These are phyloP conservation scores for Parauchenoglanis punctatus DNA, from an alignment of 2,797 vertebrate species.

Conservation along the genomic window DNA sequence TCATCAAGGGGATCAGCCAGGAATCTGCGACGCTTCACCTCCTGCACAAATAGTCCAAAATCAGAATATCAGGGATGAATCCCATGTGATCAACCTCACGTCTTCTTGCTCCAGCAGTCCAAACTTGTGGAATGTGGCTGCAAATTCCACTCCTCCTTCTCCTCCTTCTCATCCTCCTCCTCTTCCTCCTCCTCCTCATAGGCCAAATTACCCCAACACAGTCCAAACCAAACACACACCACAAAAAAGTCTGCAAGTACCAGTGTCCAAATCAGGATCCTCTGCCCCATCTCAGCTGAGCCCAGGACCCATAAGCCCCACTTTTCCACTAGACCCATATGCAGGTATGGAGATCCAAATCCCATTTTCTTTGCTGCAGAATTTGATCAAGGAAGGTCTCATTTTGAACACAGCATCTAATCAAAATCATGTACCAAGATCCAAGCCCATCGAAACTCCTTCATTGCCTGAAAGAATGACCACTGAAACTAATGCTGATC, in stretches of 20 bases:
- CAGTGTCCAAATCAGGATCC: constrained; percentile 30
- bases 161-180: background rate
- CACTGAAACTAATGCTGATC: background rate
- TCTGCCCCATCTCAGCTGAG: constrained; percentile 35
- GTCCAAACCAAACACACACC: constrained; percentile 30
- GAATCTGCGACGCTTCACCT: background rate
- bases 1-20: constrained; percentile 55
- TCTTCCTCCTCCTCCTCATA: constrained; percentile 17
- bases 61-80: constrained; percentile 24
- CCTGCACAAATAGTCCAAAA: background rate
- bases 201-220: background rate
- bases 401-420: constrained; percentile 17
- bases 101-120: constrained; percentile 25
- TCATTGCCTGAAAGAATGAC: background rate
- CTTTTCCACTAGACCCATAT: constrained; percentile 48
- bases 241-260: constrained; percentile 19
- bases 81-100: constrained; percentile 29
- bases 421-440: background rate
- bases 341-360: constrained; percentile 76
- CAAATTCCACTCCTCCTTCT: constrained; percentile 20
- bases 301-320: constrained; percentile 10
- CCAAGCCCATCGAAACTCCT: constrained; percentile 10
- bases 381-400: constrained; percentile 64
- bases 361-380: constrained; percentile 71
- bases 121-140: constrained; percentile 13